Conservation (phyloP, 1,140 invertebrate species). For the Halictus rubicundus region DNA sequence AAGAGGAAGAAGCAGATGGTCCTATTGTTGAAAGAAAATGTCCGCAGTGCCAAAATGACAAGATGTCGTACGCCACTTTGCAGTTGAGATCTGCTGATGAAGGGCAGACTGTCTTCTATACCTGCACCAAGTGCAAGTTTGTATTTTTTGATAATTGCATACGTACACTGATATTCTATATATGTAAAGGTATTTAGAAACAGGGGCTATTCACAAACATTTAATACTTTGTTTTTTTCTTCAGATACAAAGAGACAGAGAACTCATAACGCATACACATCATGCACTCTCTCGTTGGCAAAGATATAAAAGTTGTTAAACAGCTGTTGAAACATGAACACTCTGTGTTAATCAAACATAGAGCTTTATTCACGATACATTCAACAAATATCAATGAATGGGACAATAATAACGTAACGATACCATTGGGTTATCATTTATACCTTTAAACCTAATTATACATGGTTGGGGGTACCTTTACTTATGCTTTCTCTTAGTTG, state of each 20-base stretch:
- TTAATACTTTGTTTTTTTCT: slow-evolving; percentile 71
- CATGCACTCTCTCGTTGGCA: background rate
- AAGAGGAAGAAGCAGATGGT: slow-evolving; percentile 84
- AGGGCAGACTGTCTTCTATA: slow-evolving; percentile 99
- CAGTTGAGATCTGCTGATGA: slow-evolving; percentile 98
- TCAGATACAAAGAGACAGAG: slow-evolving; percentile 87
- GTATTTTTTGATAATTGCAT: slow-evolving; percentile 66
- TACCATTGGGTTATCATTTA: slow-evolving; percentile 64
- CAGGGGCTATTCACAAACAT: slow-evolving; percentile 8
- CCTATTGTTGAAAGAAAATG: slow-evolving; percentile 93
- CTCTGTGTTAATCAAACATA: slow-evolving; percentile 75
- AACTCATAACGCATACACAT: slow-evolving; percentile 81
- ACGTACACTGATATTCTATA: no score
- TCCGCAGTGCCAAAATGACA: slow-evolving; percentile 92
- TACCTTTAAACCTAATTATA: slow-evolving; percentile 64
- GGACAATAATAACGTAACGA: slow-evolving; percentile 71
- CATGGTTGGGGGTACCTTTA: slow-evolving; percentile 54
- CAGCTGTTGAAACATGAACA: slow-evolving; percentile 28
- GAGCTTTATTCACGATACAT: slow-evolving; percentile 77
- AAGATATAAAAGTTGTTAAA: background rate
- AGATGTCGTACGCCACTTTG: slow-evolving; percentile 96
- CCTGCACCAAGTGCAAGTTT: slow-evolving; percentile 96
- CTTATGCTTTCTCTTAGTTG: slow-evolving; percentile 51
- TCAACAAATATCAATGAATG: slow-evolving; percentile 75
- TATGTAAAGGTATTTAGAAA: background rate